These are phyloP conservation scores for Spea bombifrons DNA, from an alignment of 2,113 vertebrate genomes.

Conservation along the genomic window DNA sequence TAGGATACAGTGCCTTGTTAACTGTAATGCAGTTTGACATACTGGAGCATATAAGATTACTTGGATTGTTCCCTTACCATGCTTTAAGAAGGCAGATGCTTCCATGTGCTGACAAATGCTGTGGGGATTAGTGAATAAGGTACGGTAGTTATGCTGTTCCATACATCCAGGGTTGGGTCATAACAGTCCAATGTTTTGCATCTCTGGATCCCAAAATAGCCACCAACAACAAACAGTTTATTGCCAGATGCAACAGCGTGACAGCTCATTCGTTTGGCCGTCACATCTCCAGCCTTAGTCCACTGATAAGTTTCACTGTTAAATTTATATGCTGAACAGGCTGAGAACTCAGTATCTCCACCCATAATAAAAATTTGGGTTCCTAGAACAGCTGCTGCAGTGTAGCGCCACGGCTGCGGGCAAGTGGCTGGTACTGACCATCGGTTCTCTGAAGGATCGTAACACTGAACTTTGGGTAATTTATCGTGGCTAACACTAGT, in stretches of 20 bases:
- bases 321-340: slow-evolving; percentile 78
- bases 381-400: slow-evolving; percentile 75
- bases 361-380: slow-evolving; percentile 83
- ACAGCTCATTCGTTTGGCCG: slow-evolving; percentile 78
- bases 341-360: slow-evolving; percentile 76
- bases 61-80: slow-evolving; percentile 53
- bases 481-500: slow-evolving; percentile 79
- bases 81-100: slow-evolving; percentile 74
- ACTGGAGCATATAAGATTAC: no score
- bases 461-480: slow-evolving; percentile 80
- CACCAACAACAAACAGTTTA: slow-evolving; percentile 77
- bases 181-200: slow-evolving; percentile 81
- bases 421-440: slow-evolving; percentile 78
- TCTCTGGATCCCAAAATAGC: slow-evolving; percentile 78
- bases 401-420: slow-evolving; percentile 82
- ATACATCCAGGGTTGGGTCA: slow-evolving; percentile 70
- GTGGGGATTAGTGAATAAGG: slow-evolving; percentile 77
- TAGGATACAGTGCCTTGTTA: no score
- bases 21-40: no score
- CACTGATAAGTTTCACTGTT: slow-evolving; percentile 80
- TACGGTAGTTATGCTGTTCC: slow-evolving; percentile 80
- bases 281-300: slow-evolving; percentile 81
- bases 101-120: slow-evolving; percentile 79
- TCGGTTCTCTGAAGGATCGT: slow-evolving; percentile 75
- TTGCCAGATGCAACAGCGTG: slow-evolving; percentile 78